Conservation (phyloP, 2,113 vertebrate genomes). For the Aix galericulata region DNA sequence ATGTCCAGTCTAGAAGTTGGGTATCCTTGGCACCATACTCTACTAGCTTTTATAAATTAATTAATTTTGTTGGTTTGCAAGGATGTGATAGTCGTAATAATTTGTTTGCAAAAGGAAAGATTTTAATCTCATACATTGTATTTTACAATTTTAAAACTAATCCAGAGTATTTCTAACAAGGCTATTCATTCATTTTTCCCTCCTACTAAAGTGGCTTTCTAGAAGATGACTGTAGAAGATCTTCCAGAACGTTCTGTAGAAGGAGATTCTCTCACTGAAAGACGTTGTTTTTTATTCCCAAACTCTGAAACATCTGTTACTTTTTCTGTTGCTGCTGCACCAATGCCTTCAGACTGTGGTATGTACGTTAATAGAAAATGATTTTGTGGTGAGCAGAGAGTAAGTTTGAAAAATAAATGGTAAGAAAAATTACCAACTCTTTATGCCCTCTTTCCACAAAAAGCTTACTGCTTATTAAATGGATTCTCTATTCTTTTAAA, state of each 20-base stretch:
- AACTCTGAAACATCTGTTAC: conserved; percentile 79
- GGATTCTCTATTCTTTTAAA: not conserved
- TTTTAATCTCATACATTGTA: not conserved
- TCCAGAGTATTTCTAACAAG: not conserved
- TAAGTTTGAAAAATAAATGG: not conserved
- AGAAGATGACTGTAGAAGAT: conserved; percentile 87
- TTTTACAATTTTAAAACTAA: not conserved
- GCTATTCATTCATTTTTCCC: not conserved
- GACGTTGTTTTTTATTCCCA: conserved; percentile 72
- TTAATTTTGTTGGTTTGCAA: not conserved
- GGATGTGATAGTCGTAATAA: not conserved
- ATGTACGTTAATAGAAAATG: conserved; percentile 48
- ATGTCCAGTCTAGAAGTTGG: not conserved
- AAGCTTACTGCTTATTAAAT: not conserved
- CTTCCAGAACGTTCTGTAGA: conserved; percentile 75
- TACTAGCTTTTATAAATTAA: not conserved
- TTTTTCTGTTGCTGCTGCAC: conserved; percentile 92
- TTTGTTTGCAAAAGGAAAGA: not conserved
- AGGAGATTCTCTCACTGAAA: conserved; percentile 78
- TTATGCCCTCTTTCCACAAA: not conserved
- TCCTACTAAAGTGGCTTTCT: conserved; percentile 63
- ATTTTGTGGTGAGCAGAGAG: not conserved
- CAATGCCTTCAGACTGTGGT: conserved; percentile 96
- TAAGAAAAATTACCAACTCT: not conserved
- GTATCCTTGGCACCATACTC: not conserved